Base-by-base conservation (phyloP, 2,888 invertebrate species). In the Cheilosia grossa region DNA sequence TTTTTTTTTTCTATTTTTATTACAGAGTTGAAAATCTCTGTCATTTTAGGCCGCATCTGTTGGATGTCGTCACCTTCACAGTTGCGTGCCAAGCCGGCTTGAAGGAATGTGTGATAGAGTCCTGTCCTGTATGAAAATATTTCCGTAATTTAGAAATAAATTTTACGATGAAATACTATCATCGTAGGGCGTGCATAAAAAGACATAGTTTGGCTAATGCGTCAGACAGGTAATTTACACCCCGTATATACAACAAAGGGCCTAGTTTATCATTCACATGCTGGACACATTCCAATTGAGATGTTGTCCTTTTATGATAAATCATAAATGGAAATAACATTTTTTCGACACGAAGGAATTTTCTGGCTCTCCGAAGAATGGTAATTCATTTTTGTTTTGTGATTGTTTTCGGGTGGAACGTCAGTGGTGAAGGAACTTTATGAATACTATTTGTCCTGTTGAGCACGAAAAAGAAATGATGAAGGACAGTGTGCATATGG, bases 81-180 rank as follows among this genome's bases (percentile, higher is more conserved):
- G n/a, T 61, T 42, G 51, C 72, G 72, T 51, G 72, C 33, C 51
- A 5, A 9, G 19, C 37, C 21, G 37, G 13, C 13, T 37, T 4
- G 13, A 37, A 37, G 37, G 37, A 37, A 37, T 37, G 30, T 37
- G 13, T 13, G 13, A 37, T 37, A 37, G 13, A 37, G 37, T 3
- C 9, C 2, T 37, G 10, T 37, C 13, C 13, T 13, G 10, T 24
- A 2, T 15, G 56, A 56, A 58, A 40, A 30, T 56, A 17, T 56
- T 56, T 42, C 17, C 9, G 30, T 42, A 59, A 75, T 75, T 66
- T 51, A 59, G 66, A 67, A 67, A 75, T 75, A 75, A 59, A 59
- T 75, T 59, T 67, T 42, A 58, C 51, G 42, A 59, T 51, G 75
- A 67, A 66, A 58, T 58, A 42, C 58, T 40, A 59, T 63, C 44